A percentile compares a stretch with the other conserved stretches of the same genome.
phyloP scores from a whole-genome alignment of 2,888 invertebrate genomes.

The Harpagoxenus sublaevis region DNA sequence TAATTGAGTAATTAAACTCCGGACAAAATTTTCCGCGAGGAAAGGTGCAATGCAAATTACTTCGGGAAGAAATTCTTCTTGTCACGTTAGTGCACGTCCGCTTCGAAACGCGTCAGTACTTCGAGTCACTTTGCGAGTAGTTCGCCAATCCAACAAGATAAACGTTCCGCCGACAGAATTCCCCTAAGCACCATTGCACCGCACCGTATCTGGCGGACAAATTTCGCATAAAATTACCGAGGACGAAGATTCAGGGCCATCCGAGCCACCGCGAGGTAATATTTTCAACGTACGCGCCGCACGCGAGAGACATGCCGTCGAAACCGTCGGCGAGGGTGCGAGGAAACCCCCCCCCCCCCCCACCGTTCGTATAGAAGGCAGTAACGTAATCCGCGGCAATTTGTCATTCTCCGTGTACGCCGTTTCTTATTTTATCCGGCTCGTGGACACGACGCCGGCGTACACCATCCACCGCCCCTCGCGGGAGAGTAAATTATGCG shows the following conservation, averaged over 20 bases:
- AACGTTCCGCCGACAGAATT: constrained; percentile 45
- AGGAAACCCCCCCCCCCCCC: constrained; percentile 28
- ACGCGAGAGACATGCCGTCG: constrained; percentile 59
- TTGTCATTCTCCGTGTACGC: constrained; percentile 77
- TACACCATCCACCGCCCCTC: constrained; percentile 29
- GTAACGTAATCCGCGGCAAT: constrained; percentile 79
- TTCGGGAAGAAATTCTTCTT: constrained; percentile 29
- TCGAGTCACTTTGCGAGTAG: constrained; percentile 34
- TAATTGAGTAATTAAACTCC: constrained; percentile 34
- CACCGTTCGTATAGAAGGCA: constrained; percentile 45
- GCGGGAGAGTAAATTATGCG: constrained; percentile 68
- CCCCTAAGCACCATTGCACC: constrained; percentile 15
- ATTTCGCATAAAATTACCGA: constrained; percentile 55
- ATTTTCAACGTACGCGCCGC: constrained; percentile 67
- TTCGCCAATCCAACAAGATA: constrained; percentile 48
- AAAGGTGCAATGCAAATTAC: constrained; percentile 17
- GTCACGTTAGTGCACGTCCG: not conserved
- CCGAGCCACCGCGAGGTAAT: constrained; percentile 62
- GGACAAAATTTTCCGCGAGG: constrained; percentile 20
- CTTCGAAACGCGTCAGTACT: constrained; percentile 7
- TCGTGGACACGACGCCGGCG: constrained; percentile 59
- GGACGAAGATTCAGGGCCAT: constrained; percentile 47
- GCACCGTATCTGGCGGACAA: constrained; percentile 24
- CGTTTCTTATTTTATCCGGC: constrained; percentile 76
- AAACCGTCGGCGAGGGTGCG: constrained; percentile 24